Evolutionary conservation across 2,888 invertebrate species (phyloP), one percentile per base, ranked within the genome.

Genomic region (Patella ulyssiponensis): DNA sequence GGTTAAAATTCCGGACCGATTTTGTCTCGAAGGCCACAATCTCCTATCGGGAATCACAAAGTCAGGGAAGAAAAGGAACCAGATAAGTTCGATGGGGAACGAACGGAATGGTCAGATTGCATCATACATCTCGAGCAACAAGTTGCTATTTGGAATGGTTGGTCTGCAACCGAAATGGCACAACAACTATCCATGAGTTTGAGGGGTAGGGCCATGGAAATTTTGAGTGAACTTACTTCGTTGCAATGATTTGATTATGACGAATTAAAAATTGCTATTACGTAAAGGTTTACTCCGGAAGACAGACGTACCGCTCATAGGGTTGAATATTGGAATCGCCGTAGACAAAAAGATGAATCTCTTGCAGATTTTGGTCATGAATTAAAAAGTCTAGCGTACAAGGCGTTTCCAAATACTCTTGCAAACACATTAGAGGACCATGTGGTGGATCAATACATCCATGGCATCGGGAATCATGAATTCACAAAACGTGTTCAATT

Each of bases 101-200:
- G 53, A 17, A 70, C 74, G 9, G 81, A 83, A 17, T 83, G 79
- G 82, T 20, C 73, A 27, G 83, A 83, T 72, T 84, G 80, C 69
- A 76, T 82, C 0, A 78, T 82, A 17, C 81, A 82, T 77, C 83
- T 84, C 78, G 84, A 82, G 72, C n/a, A n/a, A n/a, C 76, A 75
- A 70, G 81, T 82, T 51, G 77, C 83, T 4, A 53, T 69, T n/a
- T n/a, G n/a, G n/a, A n/a, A n/a, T n/a, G n/a, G n/a, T n/a, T n/a
- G n/a, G n/a, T n/a, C n/a, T n/a, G n/a, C 33, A 52, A 23, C 17
- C 27, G 76, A 76, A 72, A 76, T 56, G 64, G 72, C 76, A 27
- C 76, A 76, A 69, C 76, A 76, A 27, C 56, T 76, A 17, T 51
- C 64, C 17, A 76, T 72, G 76, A n/a, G 69, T 44, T 71, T 76